Evolutionary conservation across 2,113 vertebrate species (phyloP), one percentile per base, ranked within the genome.

Genomic region (Ameiurus melas): DNA sequence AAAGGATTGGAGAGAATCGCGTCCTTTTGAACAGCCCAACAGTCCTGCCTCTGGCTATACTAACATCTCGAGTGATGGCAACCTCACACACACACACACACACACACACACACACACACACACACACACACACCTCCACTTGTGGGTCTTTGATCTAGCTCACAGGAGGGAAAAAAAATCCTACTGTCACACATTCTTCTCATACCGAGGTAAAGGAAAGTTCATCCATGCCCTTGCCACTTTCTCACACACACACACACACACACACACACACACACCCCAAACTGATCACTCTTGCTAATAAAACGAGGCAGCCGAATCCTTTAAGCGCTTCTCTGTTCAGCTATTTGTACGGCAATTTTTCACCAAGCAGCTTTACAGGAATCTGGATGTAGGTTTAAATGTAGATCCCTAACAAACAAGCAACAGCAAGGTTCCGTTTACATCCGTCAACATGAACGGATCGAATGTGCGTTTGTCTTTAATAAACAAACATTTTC

Each of bases 71-170:
- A 60, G 19, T 33, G 66, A 90, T 78, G 88, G 77, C 83, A 85
- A 66, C 17, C 85, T n/a, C 47, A 19, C 84, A 39, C 53, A 19
- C 85, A 84, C 53, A 60, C 16, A 43, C 19, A 16, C 53, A 86
- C 53, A 85, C 33, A 73, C 55, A 58, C 85, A 60, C 85, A 51
- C 60, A 71, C 64, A 82, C 33, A 60, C 70, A 62, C 60, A 77
- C 20, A 8, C 43, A n/a, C 39, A n/a, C 33, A 19, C 77, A 57
- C 73, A 83, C 90, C 43, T 70, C 66, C 85, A 87, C 64, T 82
- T 60, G 9, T 36, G 22, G 47, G 27, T 20, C 88, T 91, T 91
- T 89, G 86, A 91, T 87, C 78, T 85, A 16, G 70, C 88, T 85
- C 19, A 57, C 57, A 83, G 85, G 8, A 78, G n/a, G 5, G 78